phyloP scores from a whole-genome alignment of 1,140 invertebrate species.

The Drosophila littoralis region DNA sequence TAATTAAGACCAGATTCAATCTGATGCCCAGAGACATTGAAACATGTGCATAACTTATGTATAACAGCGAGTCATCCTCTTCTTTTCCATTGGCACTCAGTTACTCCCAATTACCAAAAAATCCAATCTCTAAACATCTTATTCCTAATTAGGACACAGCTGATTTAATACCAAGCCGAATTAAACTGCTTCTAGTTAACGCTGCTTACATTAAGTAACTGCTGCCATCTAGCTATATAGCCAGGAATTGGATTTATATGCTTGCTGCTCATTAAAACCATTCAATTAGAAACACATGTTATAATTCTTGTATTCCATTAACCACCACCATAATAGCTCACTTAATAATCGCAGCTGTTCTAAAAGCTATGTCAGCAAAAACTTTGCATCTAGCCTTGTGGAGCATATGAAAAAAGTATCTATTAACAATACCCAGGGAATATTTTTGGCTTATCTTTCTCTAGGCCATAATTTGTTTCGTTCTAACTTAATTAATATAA shows the following conservation, averaged over 20 bases:
- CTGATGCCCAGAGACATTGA: neutral
- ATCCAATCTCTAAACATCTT: neutral
- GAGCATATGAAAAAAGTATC: neutral
- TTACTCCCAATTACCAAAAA: neutral
- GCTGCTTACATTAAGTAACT: neutral
- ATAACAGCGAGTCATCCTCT: neutral
- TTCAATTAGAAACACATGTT: conserved; percentile 39
- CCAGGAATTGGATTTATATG: neutral
- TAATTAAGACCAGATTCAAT: conserved; percentile 39
- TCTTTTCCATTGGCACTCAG: neutral
- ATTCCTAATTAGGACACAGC: conserved; percentile 19
- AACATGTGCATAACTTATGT: neutral
- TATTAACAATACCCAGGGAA: neutral
- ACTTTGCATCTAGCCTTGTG: neutral
- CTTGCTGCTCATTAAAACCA: conserved; percentile 14
- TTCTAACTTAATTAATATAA: conserved; percentile 8
- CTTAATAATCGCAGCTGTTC: conserved; percentile 25
- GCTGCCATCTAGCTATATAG: neutral
- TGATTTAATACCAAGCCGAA: neutral
- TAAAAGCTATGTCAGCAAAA: neutral
- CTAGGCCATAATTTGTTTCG: neutral
- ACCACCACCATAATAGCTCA: neutral
- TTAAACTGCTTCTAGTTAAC: neutral
- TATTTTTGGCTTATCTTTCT: neutral
- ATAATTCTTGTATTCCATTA: conserved; percentile 30